A percentile compares a stretch with the other conserved stretches of the same genome.
phyloP scores from a whole-genome alignment of 2,797 vertebrate species.

The Geotria australis region DNA sequence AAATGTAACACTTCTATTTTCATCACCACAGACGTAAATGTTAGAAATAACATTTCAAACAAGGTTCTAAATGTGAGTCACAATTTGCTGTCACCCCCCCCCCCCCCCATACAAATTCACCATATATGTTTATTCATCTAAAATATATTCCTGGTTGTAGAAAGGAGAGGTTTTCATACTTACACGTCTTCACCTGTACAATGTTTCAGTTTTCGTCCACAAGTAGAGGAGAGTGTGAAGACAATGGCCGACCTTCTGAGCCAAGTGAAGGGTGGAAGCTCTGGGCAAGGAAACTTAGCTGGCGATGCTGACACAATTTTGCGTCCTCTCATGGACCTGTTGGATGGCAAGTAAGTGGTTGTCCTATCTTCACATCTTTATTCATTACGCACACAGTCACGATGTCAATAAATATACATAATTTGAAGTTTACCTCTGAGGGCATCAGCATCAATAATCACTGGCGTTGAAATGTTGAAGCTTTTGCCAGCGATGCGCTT shows the following conservation, averaged over 20 bases:
- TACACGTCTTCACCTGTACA: no score
- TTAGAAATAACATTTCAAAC: no score
- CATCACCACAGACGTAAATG: no score
- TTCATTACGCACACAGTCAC: no score
- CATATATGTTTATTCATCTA: no score
- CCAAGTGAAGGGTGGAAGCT: conserved; percentile 44
- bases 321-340: conserved; percentile 71
- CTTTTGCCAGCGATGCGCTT: not conserved
- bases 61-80: no score
- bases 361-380: not conserved
- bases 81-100: no score
- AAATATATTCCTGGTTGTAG: no score
- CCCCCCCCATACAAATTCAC: no score
- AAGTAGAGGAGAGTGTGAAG: conserved; percentile 67
- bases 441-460: not conserved
- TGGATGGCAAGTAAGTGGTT: conserved; percentile 63
- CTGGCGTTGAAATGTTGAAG: not conserved
- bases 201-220: conserved; percentile 35
- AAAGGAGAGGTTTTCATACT: no score
- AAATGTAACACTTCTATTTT: no score
- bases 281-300: conserved; percentile 4
- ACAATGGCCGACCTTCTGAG: conserved; percentile 70
- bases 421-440: not conserved
- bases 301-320: conserved; percentile 73
- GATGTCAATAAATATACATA: not conserved